A percentile compares a stretch with the other conserved stretches of the same genome.
These are phyloP conservation scores for Ptychochromis oligacanthus DNA, from an alignment of 2,113 vertebrate species.

Conservation along the genomic window DNA sequence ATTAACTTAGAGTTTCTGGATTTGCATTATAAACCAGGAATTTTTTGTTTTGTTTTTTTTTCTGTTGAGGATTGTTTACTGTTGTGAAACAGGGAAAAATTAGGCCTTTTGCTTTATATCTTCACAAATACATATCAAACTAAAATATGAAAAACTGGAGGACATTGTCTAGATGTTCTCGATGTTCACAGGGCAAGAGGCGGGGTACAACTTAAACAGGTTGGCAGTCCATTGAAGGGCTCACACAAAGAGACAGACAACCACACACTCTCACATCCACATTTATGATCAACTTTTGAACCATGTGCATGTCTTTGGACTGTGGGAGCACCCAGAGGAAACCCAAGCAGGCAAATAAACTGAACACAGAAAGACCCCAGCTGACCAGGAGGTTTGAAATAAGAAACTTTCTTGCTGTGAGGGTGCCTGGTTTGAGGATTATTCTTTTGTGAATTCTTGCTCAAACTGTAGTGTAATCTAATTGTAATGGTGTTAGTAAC, in stretches of 20 bases:
- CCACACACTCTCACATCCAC: not conserved
- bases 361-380: not conserved
- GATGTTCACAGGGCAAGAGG: not conserved
- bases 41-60: too few relatives aligned
- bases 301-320: not conserved
- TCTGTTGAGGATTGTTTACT: not conserved
- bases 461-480: too few relatives aligned
- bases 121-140: not conserved
- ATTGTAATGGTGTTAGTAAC: not conserved
- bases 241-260: not conserved
- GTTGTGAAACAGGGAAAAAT: rapidly evolving
- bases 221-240: not conserved
- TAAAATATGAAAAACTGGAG: not conserved
- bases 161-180: not conserved
- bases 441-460: rapidly evolving
- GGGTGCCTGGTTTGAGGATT: not conserved
- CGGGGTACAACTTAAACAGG: not conserved
- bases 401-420: not conserved
- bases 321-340: not conserved
- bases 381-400: not conserved
- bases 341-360: rapidly evolving
- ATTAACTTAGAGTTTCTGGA: not conserved
- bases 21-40: rapidly evolving
- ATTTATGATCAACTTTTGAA: not conserved
- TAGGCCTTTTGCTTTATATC: not conserved